Percentiles rank a stretch among this genome's conserved stretches.
Evolutionary conservation across 30 jellyfish, hydroid and myxozoan genomes (phyloP).

Genomic region (Pelagia noctiluca): DNA sequence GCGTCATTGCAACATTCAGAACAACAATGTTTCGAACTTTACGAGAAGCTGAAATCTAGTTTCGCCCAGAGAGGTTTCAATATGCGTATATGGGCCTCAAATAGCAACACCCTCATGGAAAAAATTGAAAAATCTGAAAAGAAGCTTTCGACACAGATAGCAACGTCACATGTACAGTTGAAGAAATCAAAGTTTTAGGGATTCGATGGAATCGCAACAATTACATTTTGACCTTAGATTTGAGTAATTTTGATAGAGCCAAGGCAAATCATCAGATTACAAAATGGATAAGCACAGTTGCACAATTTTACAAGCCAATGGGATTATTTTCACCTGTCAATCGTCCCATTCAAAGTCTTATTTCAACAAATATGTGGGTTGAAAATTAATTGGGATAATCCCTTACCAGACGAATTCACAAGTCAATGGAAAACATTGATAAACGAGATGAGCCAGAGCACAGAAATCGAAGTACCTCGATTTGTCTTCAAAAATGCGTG

Average conservation of each 20-base stretch:
- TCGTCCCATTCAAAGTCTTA: constrained; percentile 18
- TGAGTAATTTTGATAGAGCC: not conserved
- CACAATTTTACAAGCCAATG: constrained; percentile 40
- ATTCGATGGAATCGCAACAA: constrained; percentile 18
- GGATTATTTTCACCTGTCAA: constrained; percentile 25
- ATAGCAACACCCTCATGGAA: not conserved
- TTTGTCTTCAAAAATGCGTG: not conserved
- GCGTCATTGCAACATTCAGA: not conserved
- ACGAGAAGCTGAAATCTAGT: constrained; percentile 14
- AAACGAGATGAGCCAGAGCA: not conserved
- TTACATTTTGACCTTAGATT: constrained; percentile 4
- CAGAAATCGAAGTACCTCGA: not conserved
- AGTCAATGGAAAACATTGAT: constrained; percentile 17
- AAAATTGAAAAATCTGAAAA: constrained; percentile 6
- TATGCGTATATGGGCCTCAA: constrained; percentile 54
- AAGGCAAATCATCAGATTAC: not conserved
- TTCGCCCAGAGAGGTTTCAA: constrained; percentile 31
- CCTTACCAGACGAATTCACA: constrained; percentile 14
- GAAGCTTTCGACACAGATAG: too few species aligned
- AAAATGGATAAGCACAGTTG: constrained; percentile 1
- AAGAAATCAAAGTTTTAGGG: constrained; percentile 36
- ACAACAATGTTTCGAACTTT: constrained; percentile 9
- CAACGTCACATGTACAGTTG: not conserved
- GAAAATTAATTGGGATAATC: constrained; percentile 29
- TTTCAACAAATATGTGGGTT: constrained; percentile 43